phyloP scores from a whole-genome alignment of 1,140 invertebrate genomes.

The Drosophila carrolli region DNA sequence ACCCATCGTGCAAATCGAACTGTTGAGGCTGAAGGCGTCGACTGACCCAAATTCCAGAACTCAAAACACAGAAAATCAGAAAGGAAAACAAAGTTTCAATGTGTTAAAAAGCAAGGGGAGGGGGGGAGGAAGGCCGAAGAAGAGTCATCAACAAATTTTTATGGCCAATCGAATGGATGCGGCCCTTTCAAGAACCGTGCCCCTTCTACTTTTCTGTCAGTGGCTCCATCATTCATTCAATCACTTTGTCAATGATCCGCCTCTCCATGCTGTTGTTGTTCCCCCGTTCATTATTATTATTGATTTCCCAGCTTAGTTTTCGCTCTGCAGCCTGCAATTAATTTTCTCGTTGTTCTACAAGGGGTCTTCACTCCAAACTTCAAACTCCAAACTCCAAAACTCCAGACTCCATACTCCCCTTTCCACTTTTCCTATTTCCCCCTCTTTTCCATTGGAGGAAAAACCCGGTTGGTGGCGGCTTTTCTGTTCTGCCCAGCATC shows the following conservation, averaged over 20 bases:
- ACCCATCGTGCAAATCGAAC: constrained; percentile 25
- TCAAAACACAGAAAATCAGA: constrained; percentile 19
- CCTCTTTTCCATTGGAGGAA: not conserved
- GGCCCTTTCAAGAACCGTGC: constrained; percentile 37
- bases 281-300: constrained; percentile 77
- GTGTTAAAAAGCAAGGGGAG: constrained; percentile 61
- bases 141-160: constrained; percentile 74
- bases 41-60: constrained; percentile 66
- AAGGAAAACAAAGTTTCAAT: constrained; percentile 54
- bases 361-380: not conserved
- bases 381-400: too few relatives aligned
- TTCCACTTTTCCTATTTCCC: not conserved
- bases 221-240: constrained; percentile 74
- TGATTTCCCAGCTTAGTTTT: constrained; percentile 79
- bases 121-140: constrained; percentile 9
- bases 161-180: constrained; percentile 68
- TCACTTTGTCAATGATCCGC: constrained; percentile 78
- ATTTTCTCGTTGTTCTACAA: constrained; percentile 70
- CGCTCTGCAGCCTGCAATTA: constrained; percentile 71
- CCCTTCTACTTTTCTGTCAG: constrained; percentile 1
- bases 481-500: constrained; percentile 47
- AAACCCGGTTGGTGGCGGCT: constrained; percentile 42
- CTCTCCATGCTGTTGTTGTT: constrained; percentile 37
- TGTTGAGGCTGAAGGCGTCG: constrained; percentile 13
- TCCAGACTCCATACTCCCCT: not conserved